Conservation (phyloP, 2,797 vertebrate genomes). For the Somateria mollissima region DNA sequence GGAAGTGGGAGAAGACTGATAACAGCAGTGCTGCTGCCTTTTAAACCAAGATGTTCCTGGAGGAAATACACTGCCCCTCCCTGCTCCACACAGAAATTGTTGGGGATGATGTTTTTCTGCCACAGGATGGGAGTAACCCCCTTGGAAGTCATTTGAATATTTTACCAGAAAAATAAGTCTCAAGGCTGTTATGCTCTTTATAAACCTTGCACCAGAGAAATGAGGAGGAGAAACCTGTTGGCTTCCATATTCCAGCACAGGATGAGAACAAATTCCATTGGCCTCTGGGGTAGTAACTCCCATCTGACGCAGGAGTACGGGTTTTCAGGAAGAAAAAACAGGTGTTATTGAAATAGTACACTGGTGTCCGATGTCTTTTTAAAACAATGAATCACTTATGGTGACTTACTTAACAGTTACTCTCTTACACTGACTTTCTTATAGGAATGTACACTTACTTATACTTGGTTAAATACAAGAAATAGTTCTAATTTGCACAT, state of each 20-base stretch:
- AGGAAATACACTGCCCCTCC: background rate
- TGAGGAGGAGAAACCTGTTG: background rate
- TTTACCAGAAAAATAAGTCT: background rate
- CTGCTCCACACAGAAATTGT: background rate
- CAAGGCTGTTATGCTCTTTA: background rate
- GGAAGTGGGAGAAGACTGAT: background rate
- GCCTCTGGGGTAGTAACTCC: background rate
- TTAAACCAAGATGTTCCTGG: background rate
- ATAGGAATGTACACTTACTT: background rate
- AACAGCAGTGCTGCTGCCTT: background rate
- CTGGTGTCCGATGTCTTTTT: background rate
- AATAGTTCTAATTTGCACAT: background rate
- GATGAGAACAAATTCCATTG: background rate
- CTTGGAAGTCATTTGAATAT: background rate
- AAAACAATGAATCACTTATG: background rate
- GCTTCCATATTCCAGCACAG: background rate
- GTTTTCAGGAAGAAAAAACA: background rate
- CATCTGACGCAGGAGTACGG: background rate
- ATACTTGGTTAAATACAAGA: background rate
- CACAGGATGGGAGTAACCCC: slow-evolving; percentile 10
- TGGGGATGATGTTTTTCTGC: background rate
- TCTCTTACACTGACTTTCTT: background rate
- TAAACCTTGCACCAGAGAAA: background rate
- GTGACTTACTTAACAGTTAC: background rate
- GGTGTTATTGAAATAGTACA: background rate